Percentiles rank a stretch among this genome's conserved stretches.
Conservation (phyloP, 2,113 vertebrate species). For the Sisor rabdophorus region DNA sequence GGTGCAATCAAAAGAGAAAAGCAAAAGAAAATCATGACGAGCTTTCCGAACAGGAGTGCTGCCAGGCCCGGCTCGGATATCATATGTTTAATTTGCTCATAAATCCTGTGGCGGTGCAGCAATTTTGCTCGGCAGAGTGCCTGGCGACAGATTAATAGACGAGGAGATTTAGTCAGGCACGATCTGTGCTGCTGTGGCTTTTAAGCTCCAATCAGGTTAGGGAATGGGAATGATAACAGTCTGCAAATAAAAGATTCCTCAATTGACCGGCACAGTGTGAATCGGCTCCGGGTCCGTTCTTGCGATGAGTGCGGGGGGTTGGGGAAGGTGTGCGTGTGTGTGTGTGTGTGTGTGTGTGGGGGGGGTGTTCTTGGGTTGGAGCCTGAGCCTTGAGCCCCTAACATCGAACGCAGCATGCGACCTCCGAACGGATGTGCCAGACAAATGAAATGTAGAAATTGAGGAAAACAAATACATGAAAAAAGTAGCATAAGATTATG, state of each 20-base stretch:
- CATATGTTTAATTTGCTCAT: slow-evolving; percentile 69
- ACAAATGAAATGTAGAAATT: slow-evolving; percentile 62
- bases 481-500: slow-evolving; percentile 52
- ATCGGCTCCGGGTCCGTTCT: slow-evolving; percentile 54
- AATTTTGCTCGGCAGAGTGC: slow-evolving; percentile 62
- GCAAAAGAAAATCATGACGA: slow-evolving; percentile 52
- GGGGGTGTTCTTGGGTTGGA: not conserved
- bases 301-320: slow-evolving; percentile 44
- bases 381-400: slow-evolving; percentile 45
- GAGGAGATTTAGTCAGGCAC: slow-evolving; percentile 72
- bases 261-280: slow-evolving; percentile 72
- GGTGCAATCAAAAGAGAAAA: slow-evolving; percentile 51
- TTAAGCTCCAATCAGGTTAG: slow-evolving; percentile 74
- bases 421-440: slow-evolving; percentile 47
- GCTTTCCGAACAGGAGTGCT: slow-evolving; percentile 58
- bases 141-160: slow-evolving; percentile 72
- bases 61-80: slow-evolving; percentile 56
- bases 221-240: slow-evolving; percentile 70
- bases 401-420: slow-evolving; percentile 59
- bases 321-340: not conserved
- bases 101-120: slow-evolving; percentile 64
- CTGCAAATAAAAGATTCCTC: slow-evolving; percentile 71
- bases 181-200: slow-evolving; percentile 75
- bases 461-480: slow-evolving; percentile 51
- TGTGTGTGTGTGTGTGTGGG: no score